These are phyloP conservation scores for Ligdia adustata DNA, from an alignment of 2,888 invertebrate genomes.

Conservation along the genomic window DNA sequence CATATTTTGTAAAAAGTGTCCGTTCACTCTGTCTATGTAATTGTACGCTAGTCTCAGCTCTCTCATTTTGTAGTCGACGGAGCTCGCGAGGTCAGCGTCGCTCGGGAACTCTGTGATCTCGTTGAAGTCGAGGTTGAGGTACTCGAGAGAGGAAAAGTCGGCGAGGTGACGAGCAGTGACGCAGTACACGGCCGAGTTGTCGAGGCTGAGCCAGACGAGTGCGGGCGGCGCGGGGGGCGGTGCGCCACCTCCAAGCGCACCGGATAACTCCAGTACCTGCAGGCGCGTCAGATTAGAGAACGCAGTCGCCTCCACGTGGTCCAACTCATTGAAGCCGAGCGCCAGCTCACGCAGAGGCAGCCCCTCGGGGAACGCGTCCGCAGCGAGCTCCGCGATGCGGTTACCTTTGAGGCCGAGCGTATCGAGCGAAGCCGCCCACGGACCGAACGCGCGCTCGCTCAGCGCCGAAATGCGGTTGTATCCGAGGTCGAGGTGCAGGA, in stretches of 20 bases:
- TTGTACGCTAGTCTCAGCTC: conserved; percentile 93
- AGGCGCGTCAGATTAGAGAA: conserved; percentile 88
- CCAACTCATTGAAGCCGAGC: conserved; percentile 93
- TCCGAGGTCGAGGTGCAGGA: conserved; percentile 89
- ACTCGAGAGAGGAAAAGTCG: conserved; percentile 86
- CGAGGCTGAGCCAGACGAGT: conserved; percentile 90
- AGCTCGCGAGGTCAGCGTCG: conserved; percentile 61
- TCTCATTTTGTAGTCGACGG: conserved; percentile 82
- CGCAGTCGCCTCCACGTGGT: conserved; percentile 86
- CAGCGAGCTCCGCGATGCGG: conserved; percentile 85
- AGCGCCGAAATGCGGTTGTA: conserved; percentile 90
- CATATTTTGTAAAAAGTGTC: conserved; percentile 87
- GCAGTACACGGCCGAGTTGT: conserved; percentile 89
- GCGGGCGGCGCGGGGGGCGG: conserved; percentile 87
- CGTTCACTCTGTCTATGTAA: conserved; percentile 85
- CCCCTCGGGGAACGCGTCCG: conserved; percentile 87
- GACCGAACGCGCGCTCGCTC: conserved; percentile 86
- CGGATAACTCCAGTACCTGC: conserved; percentile 91
- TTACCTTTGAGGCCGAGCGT: conserved; percentile 91
- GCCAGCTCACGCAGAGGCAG: conserved; percentile 91
- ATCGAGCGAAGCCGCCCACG: conserved; percentile 89
- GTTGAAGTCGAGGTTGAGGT: conserved; percentile 93
- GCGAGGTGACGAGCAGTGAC: conserved; percentile 86
- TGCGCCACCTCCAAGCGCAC: conserved; percentile 88
- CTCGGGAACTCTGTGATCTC: conserved; percentile 88